A percentile compares a stretch with the other conserved stretches of the same genome.
Conservation (phyloP, 2,113 vertebrate species). For the Hystrix brachyura region DNA sequence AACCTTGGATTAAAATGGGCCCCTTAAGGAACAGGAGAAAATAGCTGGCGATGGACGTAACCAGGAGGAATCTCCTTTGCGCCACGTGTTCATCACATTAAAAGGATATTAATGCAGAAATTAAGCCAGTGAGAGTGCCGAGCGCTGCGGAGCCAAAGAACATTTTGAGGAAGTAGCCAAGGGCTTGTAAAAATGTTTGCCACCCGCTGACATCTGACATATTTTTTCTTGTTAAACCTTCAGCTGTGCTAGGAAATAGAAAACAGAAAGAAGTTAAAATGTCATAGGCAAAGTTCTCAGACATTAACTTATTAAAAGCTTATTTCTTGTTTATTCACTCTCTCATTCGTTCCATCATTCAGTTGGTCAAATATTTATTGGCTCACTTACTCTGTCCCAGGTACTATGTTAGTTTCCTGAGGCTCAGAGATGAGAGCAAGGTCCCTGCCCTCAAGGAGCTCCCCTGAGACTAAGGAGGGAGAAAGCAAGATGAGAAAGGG, state of each 20-base stretch:
- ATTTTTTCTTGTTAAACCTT: conserved; percentile 95
- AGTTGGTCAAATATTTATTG: not conserved
- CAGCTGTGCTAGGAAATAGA: conserved; percentile 93
- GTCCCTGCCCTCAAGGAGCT: not conserved
- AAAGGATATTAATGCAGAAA: conserved; percentile 99
- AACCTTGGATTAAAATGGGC: conserved; percentile 40
- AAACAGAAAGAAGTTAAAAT: conserved; percentile 70
- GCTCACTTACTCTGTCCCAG: not conserved
- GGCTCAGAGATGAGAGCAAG: not conserved
- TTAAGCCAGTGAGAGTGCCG: conserved; percentile 98
- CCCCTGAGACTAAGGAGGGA: not conserved
- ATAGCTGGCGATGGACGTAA: not conserved
- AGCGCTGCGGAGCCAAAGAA: conserved; percentile 98
- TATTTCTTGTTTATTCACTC: not conserved
- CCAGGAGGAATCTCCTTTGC: not conserved
- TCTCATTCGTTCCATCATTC: not conserved
- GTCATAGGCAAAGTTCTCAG: conserved; percentile 73
- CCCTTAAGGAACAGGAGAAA: conserved; percentile 26
- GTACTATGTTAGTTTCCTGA: not conserved
- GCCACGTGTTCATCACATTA: not conserved
- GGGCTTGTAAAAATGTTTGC: conserved; percentile 96
- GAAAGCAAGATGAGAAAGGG: not conserved
- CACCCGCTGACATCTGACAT: conserved; percentile 94
- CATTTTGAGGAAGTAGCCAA: conserved; percentile 98
- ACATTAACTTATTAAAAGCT: conserved; percentile 73